phyloP scores from a whole-genome alignment of 2,797 vertebrate genomes.

The Petrocephalus schoutedeni region DNA sequence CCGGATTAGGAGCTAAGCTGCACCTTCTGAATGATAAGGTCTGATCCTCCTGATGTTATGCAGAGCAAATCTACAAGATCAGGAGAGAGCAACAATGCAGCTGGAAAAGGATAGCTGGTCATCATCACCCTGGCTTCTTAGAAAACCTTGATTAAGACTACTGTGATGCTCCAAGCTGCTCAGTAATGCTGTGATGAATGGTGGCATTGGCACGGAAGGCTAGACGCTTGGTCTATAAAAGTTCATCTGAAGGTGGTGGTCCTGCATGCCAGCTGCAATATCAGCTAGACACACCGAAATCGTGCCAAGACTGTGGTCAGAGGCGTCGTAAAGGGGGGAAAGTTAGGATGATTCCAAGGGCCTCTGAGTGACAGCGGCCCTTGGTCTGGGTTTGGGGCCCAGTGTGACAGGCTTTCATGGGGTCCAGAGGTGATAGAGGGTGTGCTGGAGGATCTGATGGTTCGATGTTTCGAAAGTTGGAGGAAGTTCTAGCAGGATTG shows the following conservation, averaged over 20 bases:
- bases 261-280: not conserved
- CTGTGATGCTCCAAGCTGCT: not conserved
- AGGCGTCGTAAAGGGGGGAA: too few relatives aligned
- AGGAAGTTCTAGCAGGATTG: not conserved
- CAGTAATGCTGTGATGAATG: not conserved
- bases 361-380: too few relatives aligned
- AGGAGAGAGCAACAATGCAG: not conserved
- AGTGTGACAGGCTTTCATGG: too few relatives aligned
- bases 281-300: not conserved
- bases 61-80: not conserved
- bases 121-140: not conserved
- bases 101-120: not conserved
- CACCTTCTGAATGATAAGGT: not conserved
- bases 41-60: not conserved
- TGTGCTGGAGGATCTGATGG: not conserved
- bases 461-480: not conserved
- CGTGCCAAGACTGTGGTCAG: not conserved
- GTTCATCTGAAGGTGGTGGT: not conserved
- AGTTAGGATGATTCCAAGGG: too few relatives aligned
- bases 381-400: too few relatives aligned
- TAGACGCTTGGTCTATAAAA: not conserved
- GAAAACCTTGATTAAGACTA: not conserved
- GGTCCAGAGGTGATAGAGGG: too few relatives aligned
- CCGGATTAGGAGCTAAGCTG: not conserved
- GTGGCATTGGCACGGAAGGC: not conserved